Conservation (phyloP, 1,140 invertebrate genomes). For the Cotesia vestalis region DNA sequence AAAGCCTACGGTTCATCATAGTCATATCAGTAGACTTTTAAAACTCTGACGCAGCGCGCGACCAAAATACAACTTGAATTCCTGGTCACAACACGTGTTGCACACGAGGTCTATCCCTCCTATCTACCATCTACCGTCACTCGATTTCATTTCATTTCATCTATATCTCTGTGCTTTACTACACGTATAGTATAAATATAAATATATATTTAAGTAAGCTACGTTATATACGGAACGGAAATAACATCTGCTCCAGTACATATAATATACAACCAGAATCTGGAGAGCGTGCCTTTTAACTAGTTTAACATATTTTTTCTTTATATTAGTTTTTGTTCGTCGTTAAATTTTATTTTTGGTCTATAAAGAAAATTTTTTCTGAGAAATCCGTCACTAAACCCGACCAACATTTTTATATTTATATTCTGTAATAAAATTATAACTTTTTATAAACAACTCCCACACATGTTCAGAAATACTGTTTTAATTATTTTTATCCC, state of each 20-base stretch:
- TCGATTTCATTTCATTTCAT: background rate
- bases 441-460: too few species aligned
- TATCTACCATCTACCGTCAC: conserved; percentile 4
- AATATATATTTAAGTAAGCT: conserved; percentile 8
- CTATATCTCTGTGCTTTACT: background rate
- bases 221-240: conserved; percentile 41
- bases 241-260: conserved; percentile 40
- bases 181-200: too few species aligned
- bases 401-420: too few species aligned
- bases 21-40: conserved; percentile 7
- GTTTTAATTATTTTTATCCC: too few species aligned
- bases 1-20: background rate
- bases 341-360: too few species aligned
- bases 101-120: conserved; percentile 35
- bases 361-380: too few species aligned
- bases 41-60: conserved; percentile 26
- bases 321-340: too few species aligned
- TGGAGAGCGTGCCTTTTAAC: conserved; percentile 21
- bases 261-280: conserved; percentile 10
- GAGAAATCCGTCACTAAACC: too few species aligned
- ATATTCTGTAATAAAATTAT: too few species aligned
- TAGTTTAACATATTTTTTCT: conserved; percentile 26
- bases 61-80: conserved; percentile 41
- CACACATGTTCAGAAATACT: too few species aligned
- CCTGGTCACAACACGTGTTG: conserved; percentile 42